Evolutionary conservation across 2,888 invertebrate genomes (phyloP), one percentile per base, ranked within the genome.

Genomic region (Dryococelus australis): DNA sequence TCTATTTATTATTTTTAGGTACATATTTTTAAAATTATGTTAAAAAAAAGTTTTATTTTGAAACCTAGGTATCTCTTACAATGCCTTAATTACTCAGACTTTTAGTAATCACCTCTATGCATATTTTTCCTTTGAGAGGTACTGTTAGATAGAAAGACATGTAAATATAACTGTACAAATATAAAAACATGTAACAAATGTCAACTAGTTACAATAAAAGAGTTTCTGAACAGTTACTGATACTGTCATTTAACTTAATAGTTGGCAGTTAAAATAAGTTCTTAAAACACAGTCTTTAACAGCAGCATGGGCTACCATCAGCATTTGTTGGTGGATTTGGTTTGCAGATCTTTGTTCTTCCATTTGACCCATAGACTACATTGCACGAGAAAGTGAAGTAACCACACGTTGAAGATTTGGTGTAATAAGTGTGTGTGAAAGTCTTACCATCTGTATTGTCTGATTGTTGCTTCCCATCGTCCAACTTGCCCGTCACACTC

Each of bases 361-460:
- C 96, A 91, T 96, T 96, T 0, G 95, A 95, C 20, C 96, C 96
- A 90, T 96, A 95, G 0, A 96, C 96, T 91, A 96, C 95, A 86
- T 97, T 96, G 91, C 97, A 97, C 0, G 96, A 96, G 92, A 97
- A 97, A 0, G 97, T 97, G 90, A 97, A 97, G 91, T 97, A 97
- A 13, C 97, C 97, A 91, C 97, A 97, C 1, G 96, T 97, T 2
- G 97, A 97, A 13, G 97, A 96, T 92, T 97, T 97, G 0, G 97
- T 97, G 90, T 96, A 97, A 92, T 97, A 97, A 0, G 96, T 96
- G 89, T 96, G 96, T 1, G 96, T 95, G 91, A 95, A 96, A 92
- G 96, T 96, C 91, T 96, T 95, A 88, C 95, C 95, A 78, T 92
- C 91, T 51, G 93, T 92, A 51, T 88, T 88, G 26, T 87, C 53